These are phyloP conservation scores for Tiliacea citrago DNA, from an alignment of 2,888 invertebrate genomes.

Conservation along the genomic window DNA sequence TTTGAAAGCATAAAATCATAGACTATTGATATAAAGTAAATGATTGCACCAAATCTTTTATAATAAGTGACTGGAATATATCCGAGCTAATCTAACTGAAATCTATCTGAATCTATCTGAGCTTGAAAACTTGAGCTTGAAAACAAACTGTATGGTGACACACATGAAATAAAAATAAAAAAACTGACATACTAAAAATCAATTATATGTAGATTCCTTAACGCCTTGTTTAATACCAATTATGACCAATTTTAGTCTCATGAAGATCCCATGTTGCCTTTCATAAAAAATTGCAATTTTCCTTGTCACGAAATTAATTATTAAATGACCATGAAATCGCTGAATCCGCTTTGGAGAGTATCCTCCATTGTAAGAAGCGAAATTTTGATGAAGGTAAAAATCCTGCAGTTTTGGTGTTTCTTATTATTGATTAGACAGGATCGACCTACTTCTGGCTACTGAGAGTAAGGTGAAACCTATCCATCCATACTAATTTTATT, in stretches of 20 bases:
- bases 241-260: constrained; percentile 26
- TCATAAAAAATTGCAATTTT: constrained; percentile 57
- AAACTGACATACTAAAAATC: background rate
- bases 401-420: too few species aligned
- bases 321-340: constrained; percentile 56
- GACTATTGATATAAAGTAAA: background rate
- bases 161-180: background rate
- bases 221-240: constrained; percentile 17
- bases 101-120: background rate
- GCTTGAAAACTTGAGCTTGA: too few species aligned
- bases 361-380: constrained; percentile 36
- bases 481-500: background rate
- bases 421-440: constrained; percentile 34
- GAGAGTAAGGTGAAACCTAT: background rate
- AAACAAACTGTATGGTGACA: background rate
- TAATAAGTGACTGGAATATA: too few species aligned
- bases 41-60: background rate
- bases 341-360: constrained; percentile 50
- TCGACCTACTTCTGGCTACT: constrained; percentile 14
- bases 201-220: background rate
- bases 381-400: constrained; percentile 52
- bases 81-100: too few species aligned
- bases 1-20: background rate
- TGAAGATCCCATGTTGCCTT: constrained; percentile 45
- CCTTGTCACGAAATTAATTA: constrained; percentile 59